A percentile compares a stretch with the other conserved stretches of the same genome.
Evolutionary conservation across 64 coral and sea anemone genomes (phyloP).

Genomic region (Dendronephthya gigantea): DNA sequence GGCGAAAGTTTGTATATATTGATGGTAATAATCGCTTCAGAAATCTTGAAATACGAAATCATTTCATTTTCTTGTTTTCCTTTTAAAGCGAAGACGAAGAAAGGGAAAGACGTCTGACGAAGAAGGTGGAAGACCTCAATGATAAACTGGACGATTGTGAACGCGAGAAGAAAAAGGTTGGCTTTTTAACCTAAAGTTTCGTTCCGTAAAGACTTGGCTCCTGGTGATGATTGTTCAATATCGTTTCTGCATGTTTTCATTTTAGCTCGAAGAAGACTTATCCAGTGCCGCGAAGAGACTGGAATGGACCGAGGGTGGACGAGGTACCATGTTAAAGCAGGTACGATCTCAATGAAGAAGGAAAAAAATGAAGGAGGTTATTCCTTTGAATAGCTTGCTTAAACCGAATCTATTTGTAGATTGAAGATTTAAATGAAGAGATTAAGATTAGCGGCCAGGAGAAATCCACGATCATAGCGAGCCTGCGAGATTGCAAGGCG

Average conservation of each 20-base stretch:
- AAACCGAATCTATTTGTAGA: too few relatives aligned
- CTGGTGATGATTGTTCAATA: neutral
- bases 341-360: slow-evolving; percentile 19
- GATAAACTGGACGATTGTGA: neutral
- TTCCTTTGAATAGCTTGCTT: too few relatives aligned
- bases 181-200: neutral
- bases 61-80: neutral
- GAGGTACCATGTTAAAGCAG: slow-evolving; percentile 59
- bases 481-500: slow-evolving; percentile 54
- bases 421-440: slow-evolving; percentile 59
- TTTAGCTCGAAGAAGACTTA: slow-evolving; percentile 34
- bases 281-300: slow-evolving; percentile 58
- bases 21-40: neutral
- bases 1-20: neutral
- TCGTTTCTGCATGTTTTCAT: neutral
- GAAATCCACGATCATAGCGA: slow-evolving; percentile 38
- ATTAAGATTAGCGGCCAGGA: slow-evolving; percentile 53
- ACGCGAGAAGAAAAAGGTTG: neutral
- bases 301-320: slow-evolving; percentile 79
- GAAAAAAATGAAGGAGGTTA: too few relatives aligned
- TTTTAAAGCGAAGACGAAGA: neutral
- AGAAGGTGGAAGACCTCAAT: neutral
- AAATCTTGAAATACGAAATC: too few relatives aligned
- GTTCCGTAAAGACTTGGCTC: neutral
- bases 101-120: neutral